phyloP scores from a whole-genome alignment of 1,140 invertebrate genomes.

The Macrotrachela quadricornifera region DNA sequence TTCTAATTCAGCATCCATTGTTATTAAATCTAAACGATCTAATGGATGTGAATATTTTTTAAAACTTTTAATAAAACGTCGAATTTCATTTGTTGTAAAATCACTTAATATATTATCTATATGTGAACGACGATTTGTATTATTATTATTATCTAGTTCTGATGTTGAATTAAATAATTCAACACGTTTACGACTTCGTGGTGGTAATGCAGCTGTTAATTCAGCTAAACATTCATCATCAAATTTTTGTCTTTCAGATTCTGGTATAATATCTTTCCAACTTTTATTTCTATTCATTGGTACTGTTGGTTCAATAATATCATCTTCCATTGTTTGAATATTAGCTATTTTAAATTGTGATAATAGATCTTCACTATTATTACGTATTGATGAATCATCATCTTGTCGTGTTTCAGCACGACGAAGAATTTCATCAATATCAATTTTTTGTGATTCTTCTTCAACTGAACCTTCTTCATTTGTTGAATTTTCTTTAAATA shows the following conservation, averaged over 20 bases:
- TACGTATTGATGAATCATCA: constrained; percentile 45
- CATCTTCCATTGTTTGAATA: constrained; percentile 77
- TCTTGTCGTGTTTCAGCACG: constrained; percentile 76
- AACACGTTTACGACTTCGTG: constrained; percentile 39
- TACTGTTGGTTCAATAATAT: constrained; percentile 27
- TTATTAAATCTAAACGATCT: constrained; percentile 32
- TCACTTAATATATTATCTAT: constrained; percentile 55
- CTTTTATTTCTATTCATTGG: constrained; percentile 19
- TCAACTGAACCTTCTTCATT: constrained; percentile 35
- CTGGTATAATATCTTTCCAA: constrained; percentile 89
- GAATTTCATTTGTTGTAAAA: constrained; percentile 56
- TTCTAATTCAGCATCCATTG: constrained; percentile 2
- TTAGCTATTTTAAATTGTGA: constrained; percentile 92
- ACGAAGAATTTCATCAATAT: constrained; percentile 89
- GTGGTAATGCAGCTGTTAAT: constrained; percentile 70
- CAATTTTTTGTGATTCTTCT: constrained; percentile 28
- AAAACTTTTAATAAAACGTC: constrained; percentile 53
- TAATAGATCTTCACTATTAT: constrained; percentile 68
- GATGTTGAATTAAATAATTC: constrained; percentile 21
- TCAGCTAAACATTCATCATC: constrained; percentile 69
- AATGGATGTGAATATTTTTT: constrained; percentile 77
- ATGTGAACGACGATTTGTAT: constrained; percentile 31
- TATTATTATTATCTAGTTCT: constrained; percentile 10
- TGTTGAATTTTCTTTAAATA: constrained; percentile 89
- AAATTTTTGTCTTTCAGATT: constrained; percentile 63